phyloP scores from a whole-genome alignment of 2,113 vertebrate species.

The Microcebus lehilahytsara region DNA sequence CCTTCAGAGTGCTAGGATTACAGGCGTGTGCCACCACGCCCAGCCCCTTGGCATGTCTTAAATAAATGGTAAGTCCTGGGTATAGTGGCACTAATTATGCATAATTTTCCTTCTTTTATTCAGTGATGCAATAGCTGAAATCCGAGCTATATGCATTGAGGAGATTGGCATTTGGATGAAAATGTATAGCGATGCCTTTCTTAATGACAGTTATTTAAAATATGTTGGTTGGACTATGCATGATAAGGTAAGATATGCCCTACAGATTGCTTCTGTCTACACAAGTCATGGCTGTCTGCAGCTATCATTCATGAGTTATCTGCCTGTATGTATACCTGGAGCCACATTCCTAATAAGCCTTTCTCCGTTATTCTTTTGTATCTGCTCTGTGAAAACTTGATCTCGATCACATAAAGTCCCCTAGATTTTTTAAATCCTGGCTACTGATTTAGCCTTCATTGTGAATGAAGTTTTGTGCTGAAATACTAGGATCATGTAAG shows the following conservation, averaged over 20 bases:
- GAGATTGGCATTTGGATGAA: slow-evolving; percentile 99
- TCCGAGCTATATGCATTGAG: slow-evolving; percentile 98
- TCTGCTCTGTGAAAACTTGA: background rate
- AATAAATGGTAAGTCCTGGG: background rate
- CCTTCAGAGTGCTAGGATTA: too few species aligned
- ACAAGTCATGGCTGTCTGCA: background rate
- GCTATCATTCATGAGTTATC: background rate
- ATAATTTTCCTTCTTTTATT: slow-evolving; percentile 43
- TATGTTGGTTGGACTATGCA: slow-evolving; percentile 99
- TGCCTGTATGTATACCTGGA: background rate
- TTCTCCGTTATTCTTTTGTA: background rate
- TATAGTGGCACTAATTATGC: slow-evolving; percentile 8
- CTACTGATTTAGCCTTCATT: background rate
- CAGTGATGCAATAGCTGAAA: slow-evolving; percentile 99
- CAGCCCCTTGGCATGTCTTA: background rate
- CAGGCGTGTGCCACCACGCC: too few species aligned
- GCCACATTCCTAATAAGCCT: background rate
- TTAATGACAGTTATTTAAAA: slow-evolving; percentile 99
- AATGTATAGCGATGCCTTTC: slow-evolving; percentile 99
- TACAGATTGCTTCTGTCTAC: background rate
- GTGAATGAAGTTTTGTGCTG: slow-evolving; percentile 14
- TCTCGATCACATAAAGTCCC: background rate
- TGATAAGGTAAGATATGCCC: slow-evolving; percentile 90
- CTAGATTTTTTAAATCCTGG: background rate
- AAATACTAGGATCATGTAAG: background rate